Percentiles rank a stretch among this genome's conserved stretches.
Evolutionary conservation across 2,888 invertebrate species (phyloP).

Genomic region (Bombylius discolor): DNA sequence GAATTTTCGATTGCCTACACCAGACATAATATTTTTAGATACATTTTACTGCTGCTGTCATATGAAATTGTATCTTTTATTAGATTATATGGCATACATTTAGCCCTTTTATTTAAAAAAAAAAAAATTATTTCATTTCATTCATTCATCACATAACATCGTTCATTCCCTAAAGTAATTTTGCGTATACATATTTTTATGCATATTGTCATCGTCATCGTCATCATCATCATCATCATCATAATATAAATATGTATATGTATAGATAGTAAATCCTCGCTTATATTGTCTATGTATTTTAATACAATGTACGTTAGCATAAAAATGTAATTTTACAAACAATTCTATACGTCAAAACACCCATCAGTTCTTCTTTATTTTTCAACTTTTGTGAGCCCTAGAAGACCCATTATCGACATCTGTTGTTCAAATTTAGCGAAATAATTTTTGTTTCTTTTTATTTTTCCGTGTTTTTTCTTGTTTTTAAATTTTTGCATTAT

Average conservation of each 20-base stretch:
- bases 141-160: background rate
- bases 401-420: slow-evolving; percentile 12
- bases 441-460: background rate
- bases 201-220: no score
- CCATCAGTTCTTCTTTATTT: no score
- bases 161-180: background rate
- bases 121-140: background rate
- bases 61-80: background rate
- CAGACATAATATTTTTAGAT: background rate
- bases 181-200: background rate
- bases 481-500: background rate
- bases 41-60: background rate
- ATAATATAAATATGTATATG: no score
- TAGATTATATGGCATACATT: background rate
- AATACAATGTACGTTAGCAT: no score
- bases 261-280: no score
- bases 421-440: slow-evolving; percentile 13
- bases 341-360: no score
- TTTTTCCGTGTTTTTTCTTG: background rate
- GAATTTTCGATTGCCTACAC: background rate
- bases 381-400: background rate
- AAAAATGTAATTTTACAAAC: no score
- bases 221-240: no score
- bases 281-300: no score
- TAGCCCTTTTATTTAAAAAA: background rate